Evolutionary conservation across 2,797 vertebrate genomes (phyloP), one percentile per base, ranked within the genome.

Genomic region (Heteromormyrus szaboi): DNA sequence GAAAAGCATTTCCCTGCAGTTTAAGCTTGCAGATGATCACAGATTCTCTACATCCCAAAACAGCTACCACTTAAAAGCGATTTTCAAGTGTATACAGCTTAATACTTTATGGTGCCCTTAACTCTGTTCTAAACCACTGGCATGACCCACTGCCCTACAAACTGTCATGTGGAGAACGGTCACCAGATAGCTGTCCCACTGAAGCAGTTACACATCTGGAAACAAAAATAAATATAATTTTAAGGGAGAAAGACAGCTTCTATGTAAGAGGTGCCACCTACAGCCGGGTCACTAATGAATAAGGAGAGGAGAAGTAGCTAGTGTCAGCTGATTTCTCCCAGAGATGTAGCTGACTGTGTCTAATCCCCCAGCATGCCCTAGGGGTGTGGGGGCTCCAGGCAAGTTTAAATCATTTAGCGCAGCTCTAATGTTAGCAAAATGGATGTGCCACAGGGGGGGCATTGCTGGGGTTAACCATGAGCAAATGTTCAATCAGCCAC

Each of bases 271-370:
- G 29, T 22, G 7, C 33, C 41, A 17, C 33, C 81, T 81, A 29
- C 79, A 17, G 44, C 25, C 14, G 1, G 44, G 56, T 41, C 65
- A 51, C 25, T 41, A 59, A 33, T 12, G 17, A 65, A 51, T 8
- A 54, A 29, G 29, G 86, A 86, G 46, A 59, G 25, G 37, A 50
- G 50, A 17, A 22, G 62, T 76, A 92, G 89, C 90, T 91, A 59
- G 88, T 88, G 87, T 93, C 90, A 91, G 92, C 91, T 90, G 79
- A 85, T 92, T 91, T 89, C 72, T n/a, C 88, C 62, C 72, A 87
- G 86, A 68, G 89, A 90, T 91, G 90, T 88, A 22, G 11, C 89
- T 88, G 86, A 91, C 59, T 89, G 90, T 89, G 81, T 89, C 89
- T 29, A 88, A 90, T 88, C 89, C 87, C 89, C 90, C 79, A 89